These are phyloP conservation scores for Ammospiza caudacuta DNA, from an alignment of 2,113 vertebrate species.

Conservation along the genomic window DNA sequence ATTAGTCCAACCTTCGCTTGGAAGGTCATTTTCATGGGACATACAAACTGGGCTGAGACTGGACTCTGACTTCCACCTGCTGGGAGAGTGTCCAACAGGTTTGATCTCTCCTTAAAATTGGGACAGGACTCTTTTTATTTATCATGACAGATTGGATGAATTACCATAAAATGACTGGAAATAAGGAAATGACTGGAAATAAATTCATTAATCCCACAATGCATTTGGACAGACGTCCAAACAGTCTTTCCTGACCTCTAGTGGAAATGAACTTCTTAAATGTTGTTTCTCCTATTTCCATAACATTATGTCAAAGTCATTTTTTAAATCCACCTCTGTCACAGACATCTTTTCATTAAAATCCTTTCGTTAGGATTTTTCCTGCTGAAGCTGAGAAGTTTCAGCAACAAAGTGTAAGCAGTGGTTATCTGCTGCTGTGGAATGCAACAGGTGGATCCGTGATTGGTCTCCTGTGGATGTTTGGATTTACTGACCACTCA, in stretches of 20 bases:
- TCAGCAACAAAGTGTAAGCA: too few relatives aligned
- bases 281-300: background rate
- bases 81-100: accelerated
- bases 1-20: background rate
- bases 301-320: background rate
- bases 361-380: too few relatives aligned
- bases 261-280: background rate
- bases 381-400: too few relatives aligned
- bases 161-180: background rate
- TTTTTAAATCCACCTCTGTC: background rate
- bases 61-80: background rate
- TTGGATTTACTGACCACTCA: too few relatives aligned
- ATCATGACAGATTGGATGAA: background rate
- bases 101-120: background rate
- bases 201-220: background rate
- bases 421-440: too few relatives aligned
- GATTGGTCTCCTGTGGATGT: too few relatives aligned
- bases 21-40: background rate
- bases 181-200: background rate
- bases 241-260: constrained; percentile 19
- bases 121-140: background rate
- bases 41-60: background rate
- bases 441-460: too few relatives aligned
- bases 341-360: too few relatives aligned
- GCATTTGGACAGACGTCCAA: background rate